phyloP scores from a whole-genome alignment of 2,113 vertebrate species.

The Ardeotis arabs region DNA sequence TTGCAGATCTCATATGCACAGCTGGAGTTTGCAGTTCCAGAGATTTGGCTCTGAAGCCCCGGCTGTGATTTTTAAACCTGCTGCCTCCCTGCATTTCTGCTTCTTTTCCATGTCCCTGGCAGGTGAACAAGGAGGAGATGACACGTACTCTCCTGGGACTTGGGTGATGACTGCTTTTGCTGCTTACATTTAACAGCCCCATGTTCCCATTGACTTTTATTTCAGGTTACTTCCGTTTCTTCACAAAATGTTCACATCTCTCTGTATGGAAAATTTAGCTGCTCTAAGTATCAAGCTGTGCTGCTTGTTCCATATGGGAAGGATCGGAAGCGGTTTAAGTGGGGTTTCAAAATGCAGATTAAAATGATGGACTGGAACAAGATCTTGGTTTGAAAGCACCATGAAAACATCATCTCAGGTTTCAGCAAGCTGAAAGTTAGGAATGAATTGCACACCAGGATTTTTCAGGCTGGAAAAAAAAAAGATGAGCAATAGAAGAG shows the following conservation, averaged over 20 bases:
- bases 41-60: not conserved
- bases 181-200: not conserved
- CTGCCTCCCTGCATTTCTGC: not conserved
- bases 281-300: not conserved
- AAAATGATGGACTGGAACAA: slow-evolving; percentile 15
- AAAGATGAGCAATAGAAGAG: not conserved
- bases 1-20: not conserved
- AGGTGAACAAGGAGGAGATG: slow-evolving; percentile 6
- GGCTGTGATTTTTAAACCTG: not conserved
- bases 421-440: not conserved
- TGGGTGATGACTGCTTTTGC: not conserved
- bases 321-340: not conserved
- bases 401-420: not conserved
- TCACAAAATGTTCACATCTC: not conserved
- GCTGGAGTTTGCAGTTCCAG: not conserved
- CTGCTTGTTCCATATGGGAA: slow-evolving; percentile 12
- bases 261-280: not conserved
- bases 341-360: slow-evolving; percentile 11
- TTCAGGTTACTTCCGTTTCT: not conserved
- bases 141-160: fast-evolving
- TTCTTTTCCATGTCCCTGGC: not conserved
- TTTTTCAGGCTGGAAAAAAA: not conserved
- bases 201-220: not conserved
- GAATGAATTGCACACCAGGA: not conserved
- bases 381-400: slow-evolving; percentile 1